Evolutionary conservation across 2,888 invertebrate species (phyloP).

Genomic region (Watsonalla cultraria): DNA sequence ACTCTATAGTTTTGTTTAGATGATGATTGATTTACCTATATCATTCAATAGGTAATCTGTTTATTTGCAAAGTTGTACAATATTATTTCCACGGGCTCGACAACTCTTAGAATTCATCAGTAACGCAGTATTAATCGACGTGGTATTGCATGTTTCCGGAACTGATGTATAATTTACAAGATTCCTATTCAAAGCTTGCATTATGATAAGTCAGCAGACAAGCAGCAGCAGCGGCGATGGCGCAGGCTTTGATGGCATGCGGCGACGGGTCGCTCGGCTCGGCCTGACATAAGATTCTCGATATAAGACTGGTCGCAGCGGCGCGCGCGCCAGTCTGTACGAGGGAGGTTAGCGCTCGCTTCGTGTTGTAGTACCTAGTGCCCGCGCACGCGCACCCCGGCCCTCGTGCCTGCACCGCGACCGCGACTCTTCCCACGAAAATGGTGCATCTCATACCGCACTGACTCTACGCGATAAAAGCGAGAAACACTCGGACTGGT

Average conservation of each 20-base stretch:
- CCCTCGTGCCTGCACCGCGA: constrained; percentile 39
- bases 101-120: neutral
- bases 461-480: constrained; percentile 30
- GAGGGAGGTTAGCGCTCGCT: constrained; percentile 55
- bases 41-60: no score
- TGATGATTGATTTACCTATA: no score
- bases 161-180: neutral
- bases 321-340: constrained; percentile 63
- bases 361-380: constrained; percentile 52
- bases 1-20: no score
- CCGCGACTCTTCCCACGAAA: constrained; percentile 34
- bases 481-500: constrained; percentile 25
- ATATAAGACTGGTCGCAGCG: constrained; percentile 20
- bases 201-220: neutral
- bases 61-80: no score
- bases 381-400: constrained; percentile 51
- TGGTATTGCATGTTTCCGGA: neutral
- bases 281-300: neutral
- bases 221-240: neutral
- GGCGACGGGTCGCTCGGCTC: neutral
- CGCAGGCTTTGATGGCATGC: neutral
- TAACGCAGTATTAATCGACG: neutral
- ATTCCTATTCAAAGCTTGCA: neutral
- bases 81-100: no score
- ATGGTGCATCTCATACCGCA: constrained; percentile 44